Conservation (phyloP, 2,797 vertebrate species). For the Columba guinea region DNA sequence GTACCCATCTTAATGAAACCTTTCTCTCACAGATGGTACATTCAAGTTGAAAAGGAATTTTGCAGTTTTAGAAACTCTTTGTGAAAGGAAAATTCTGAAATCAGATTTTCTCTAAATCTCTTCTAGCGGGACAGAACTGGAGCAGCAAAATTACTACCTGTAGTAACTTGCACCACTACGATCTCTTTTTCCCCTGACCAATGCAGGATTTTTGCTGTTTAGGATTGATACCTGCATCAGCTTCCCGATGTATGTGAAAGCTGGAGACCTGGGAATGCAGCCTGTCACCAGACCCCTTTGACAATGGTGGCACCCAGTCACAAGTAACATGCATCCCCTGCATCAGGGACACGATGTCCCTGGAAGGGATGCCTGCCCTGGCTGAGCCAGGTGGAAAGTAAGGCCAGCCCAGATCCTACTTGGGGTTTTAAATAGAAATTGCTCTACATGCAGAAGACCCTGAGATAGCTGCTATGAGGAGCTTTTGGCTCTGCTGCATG, state of each 20-base stretch:
- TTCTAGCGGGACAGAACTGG: not conserved
- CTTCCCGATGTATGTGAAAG: not conserved
- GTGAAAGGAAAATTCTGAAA: not conserved
- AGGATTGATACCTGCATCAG: too few relatives aligned
- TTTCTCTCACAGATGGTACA: not conserved
- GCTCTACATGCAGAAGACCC: not conserved
- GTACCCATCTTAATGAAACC: not conserved
- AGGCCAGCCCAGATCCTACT: not conserved
- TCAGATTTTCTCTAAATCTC: not conserved
- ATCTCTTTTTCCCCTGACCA: not conserved
- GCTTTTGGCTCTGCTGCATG: not conserved
- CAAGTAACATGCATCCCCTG: accelerated
- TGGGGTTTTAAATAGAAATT: not conserved
- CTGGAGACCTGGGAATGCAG: not conserved
- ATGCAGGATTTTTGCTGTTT: not conserved
- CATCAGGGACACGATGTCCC: not conserved
- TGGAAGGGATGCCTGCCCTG: not conserved
- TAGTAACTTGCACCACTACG: not conserved
- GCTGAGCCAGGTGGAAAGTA: not conserved
- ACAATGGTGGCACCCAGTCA: not conserved
- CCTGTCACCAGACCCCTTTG: not conserved
- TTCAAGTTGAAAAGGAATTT: not conserved
- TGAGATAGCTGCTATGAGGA: not conserved
- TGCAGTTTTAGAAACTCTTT: not conserved
- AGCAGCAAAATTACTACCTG: constrained; percentile 12